These are phyloP conservation scores for Eleginops maclovinus DNA, from an alignment of 2,113 vertebrate species.

Conservation along the genomic window DNA sequence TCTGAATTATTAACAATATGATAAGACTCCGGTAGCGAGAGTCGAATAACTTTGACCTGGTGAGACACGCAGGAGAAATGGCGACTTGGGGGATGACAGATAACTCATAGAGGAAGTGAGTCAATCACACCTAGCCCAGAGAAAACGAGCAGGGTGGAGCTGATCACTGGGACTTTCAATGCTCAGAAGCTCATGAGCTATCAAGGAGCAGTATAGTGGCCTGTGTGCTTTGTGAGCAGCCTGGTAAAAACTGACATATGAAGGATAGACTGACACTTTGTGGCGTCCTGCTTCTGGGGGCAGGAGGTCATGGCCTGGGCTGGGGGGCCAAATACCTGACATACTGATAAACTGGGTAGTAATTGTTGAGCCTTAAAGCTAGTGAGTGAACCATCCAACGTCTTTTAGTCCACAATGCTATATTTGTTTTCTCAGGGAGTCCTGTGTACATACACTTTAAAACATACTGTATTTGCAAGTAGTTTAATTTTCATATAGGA, in stretches of 20 bases:
- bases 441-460: not conserved
- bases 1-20: conserved; percentile 69
- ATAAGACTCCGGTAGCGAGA: conserved; percentile 43
- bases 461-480: no score
- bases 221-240: not conserved
- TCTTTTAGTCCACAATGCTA: not conserved
- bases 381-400: not conserved
- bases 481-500: no score
- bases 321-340: conserved; percentile 6
- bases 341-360: conserved; percentile 30
- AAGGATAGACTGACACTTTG: not conserved
- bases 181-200: not conserved
- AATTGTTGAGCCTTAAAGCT: conserved; percentile 15
- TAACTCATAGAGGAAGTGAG: conserved; percentile 54
- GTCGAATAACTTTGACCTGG: conserved; percentile 25
- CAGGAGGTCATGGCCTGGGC: not conserved
- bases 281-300: not conserved
- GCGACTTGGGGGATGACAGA: conserved; percentile 61
- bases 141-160: conserved; percentile 34
- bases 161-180: conserved; percentile 5
- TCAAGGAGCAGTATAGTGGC: not conserved
- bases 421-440: not conserved
- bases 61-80: conserved; percentile 37
- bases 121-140: conserved; percentile 53
- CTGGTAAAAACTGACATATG: not conserved